These are phyloP conservation scores for Ectropis grisescens DNA, from an alignment of 1,140 invertebrate genomes.

Conservation along the genomic window DNA sequence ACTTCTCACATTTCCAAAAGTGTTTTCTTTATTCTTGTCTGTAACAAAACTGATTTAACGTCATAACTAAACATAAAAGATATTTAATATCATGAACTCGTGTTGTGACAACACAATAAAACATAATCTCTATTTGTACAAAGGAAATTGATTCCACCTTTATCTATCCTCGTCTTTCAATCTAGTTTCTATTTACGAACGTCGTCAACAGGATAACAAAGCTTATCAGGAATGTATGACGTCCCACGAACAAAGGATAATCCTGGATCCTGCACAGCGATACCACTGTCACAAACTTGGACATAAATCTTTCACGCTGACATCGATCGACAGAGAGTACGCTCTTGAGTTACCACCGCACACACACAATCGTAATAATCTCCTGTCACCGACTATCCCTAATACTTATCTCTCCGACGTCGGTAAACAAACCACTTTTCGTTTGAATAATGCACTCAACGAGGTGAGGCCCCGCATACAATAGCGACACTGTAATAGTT, in stretches of 20 bases:
- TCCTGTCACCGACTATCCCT: slow-evolving; percentile 37
- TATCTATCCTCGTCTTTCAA: too few relatives aligned
- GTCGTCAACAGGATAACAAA: slow-evolving; percentile 1
- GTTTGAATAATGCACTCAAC: slow-evolving; percentile 55
- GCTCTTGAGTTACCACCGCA: slow-evolving; percentile 24
- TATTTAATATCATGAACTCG: too few relatives aligned
- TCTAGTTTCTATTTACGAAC: background rate
- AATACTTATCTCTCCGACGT: slow-evolving; percentile 41
- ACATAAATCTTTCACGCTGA: slow-evolving; percentile 56
- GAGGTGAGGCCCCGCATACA: slow-evolving; percentile 57
- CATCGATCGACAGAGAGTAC: slow-evolving; percentile 35
- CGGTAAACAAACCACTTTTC: slow-evolving; percentile 62
- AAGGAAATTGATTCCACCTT: too few relatives aligned
- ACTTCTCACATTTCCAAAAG: too few relatives aligned
- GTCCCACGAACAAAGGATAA: slow-evolving; percentile 41
- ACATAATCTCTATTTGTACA: too few relatives aligned
- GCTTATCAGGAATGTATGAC: slow-evolving; percentile 32
- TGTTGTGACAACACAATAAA: too few relatives aligned
- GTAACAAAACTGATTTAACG: too few relatives aligned
- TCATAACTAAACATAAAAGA: too few relatives aligned
- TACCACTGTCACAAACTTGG: slow-evolving; percentile 45
- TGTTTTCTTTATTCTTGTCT: too few relatives aligned
- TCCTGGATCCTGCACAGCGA: slow-evolving; percentile 42
- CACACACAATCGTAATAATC: slow-evolving; percentile 22
- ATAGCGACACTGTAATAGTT: slow-evolving; percentile 61